These are phyloP conservation scores for Asteroscopus sphinx DNA, from an alignment of 2,888 invertebrate genomes.

Conservation along the genomic window DNA sequence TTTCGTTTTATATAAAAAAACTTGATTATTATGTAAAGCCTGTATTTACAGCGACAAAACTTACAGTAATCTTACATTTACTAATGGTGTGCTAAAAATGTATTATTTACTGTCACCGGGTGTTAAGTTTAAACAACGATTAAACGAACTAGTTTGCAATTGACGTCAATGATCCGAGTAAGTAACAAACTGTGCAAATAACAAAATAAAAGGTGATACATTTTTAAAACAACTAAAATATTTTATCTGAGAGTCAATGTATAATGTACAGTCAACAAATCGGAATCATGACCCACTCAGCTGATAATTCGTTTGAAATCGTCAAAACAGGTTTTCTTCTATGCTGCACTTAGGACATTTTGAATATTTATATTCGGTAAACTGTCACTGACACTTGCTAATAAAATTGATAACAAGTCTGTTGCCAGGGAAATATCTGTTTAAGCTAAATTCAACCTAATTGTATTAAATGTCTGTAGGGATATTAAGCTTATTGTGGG, in stretches of 20 bases:
- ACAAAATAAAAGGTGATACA: constrained; percentile 22
- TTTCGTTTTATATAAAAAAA: constrained; percentile 20
- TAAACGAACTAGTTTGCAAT: constrained; percentile 25
- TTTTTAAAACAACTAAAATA: constrained; percentile 16
- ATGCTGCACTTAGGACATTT: too few relatives aligned
- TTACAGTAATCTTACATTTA: constrained; percentile 34
- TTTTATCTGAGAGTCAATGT: constrained; percentile 9
- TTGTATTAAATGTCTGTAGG: too few relatives aligned
- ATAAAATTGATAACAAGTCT: too few relatives aligned
- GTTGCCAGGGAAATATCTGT: too few relatives aligned
- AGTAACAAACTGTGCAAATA: constrained; percentile 17
- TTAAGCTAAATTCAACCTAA: too few relatives aligned
- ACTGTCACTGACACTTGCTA: too few relatives aligned
- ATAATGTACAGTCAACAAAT: too few relatives aligned
- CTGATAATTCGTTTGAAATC: too few relatives aligned
- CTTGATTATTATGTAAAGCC: constrained; percentile 28
- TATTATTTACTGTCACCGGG: constrained; percentile 19
- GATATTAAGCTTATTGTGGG: too few relatives aligned
- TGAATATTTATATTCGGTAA: too few relatives aligned
- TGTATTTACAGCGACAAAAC: constrained; percentile 21
- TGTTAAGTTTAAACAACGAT: constrained; percentile 18
- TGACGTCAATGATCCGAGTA: constrained; percentile 39
- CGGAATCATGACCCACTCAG: too few relatives aligned
- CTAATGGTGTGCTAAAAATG: constrained; percentile 36
- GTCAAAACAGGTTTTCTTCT: too few relatives aligned